A percentile compares a stretch with the other conserved stretches of the same genome.
phyloP scores from a whole-genome alignment of 2,113 vertebrate genomes.

The Poicephalus gulielmi region DNA sequence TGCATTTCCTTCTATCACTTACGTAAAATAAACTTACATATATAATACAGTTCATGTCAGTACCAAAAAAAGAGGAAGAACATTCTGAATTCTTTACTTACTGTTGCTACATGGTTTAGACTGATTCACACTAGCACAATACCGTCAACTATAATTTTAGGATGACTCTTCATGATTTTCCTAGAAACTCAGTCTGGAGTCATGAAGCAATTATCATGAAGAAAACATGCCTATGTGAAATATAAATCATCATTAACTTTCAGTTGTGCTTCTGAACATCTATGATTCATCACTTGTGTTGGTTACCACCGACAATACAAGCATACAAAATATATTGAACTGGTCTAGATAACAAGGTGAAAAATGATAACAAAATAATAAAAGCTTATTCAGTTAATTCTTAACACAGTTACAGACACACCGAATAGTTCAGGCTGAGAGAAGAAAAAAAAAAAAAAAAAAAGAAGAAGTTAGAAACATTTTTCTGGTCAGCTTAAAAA shows the following conservation, averaged over 20 bases:
- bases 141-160: background rate
- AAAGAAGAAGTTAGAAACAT: background rate
- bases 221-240: background rate
- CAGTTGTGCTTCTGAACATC: background rate
- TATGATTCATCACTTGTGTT: background rate
- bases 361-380: background rate
- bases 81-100: background rate
- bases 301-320: background rate
- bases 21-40: background rate
- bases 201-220: background rate
- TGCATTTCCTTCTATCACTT: background rate
- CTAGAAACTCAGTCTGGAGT: background rate
- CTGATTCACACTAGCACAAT: background rate
- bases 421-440: background rate
- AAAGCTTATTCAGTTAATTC: background rate
- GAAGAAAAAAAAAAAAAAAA: fast-evolving
- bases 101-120: background rate
- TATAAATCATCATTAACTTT: background rate
- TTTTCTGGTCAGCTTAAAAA: background rate
- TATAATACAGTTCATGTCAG: background rate
- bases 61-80: background rate
- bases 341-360: background rate
- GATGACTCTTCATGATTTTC: background rate
- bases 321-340: background rate
- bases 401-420: background rate